Evolutionary conservation across 2,113 vertebrate species (phyloP).

Genomic region (Salvelinus namaycush): DNA sequence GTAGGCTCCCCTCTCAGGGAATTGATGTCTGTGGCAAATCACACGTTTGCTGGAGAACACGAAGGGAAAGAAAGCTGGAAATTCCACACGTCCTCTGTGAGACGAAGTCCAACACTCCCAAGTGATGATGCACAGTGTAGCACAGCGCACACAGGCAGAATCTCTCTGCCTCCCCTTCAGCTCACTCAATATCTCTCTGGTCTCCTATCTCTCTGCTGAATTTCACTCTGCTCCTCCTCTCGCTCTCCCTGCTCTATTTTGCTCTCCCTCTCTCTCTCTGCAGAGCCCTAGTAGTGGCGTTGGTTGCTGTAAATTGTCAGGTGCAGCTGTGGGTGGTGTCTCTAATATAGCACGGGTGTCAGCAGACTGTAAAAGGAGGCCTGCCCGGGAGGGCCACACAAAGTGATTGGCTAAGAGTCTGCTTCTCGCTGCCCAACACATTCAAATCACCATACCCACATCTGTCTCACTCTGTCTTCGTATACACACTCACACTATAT

Average conservation of each 20-base stretch:
- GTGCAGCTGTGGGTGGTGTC: slow-evolving; percentile 82
- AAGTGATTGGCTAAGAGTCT: slow-evolving; percentile 46
- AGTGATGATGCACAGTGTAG: slow-evolving; percentile 48
- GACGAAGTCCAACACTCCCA: slow-evolving; percentile 21
- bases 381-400: slow-evolving; percentile 60
- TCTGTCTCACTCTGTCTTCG: slow-evolving; percentile 54
- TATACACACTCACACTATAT: neutral
- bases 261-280: slow-evolving; percentile 8
- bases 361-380: slow-evolving; percentile 90
- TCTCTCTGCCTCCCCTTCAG: no score
- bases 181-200: neutral
- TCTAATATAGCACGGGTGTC: slow-evolving; percentile 78
- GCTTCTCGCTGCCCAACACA: slow-evolving; percentile 15
- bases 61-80: slow-evolving; percentile 30
- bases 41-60: neutral
- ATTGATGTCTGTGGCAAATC: neutral
- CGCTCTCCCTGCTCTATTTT: neutral
- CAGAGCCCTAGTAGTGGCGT: slow-evolving; percentile 16
- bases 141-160: neutral
- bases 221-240: slow-evolving; percentile 8
- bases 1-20: neutral
- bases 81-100: slow-evolving; percentile 39
- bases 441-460: slow-evolving; percentile 54
- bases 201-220: neutral
- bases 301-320: slow-evolving; percentile 69